Evolutionary conservation across 2,113 vertebrate species (phyloP), one percentile per base, ranked within the genome.

Genomic region (Ceyx cyanopectus): DNA sequence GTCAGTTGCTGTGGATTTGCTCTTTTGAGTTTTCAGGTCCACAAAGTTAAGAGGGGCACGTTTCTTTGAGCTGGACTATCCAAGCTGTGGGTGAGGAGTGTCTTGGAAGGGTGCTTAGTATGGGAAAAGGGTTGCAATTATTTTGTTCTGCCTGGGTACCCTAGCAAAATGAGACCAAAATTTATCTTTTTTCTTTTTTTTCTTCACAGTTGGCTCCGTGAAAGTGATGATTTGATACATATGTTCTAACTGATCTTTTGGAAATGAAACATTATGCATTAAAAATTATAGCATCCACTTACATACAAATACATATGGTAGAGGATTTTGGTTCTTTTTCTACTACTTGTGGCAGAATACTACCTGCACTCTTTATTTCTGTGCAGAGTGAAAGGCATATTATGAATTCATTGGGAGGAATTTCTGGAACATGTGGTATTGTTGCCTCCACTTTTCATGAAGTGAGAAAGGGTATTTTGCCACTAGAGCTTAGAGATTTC

Each of bases 281-380:
- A 13, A 70, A 86, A 90, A 93, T 90, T 82, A 92, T 92, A 96
- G 40, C 83, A 88, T 84, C 93, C 82, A 93, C 83, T 73, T 92
- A 88, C 94, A 18, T 70, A 48, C 20, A 57, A 62, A 81, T 70
- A 81, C 9, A 13, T 4, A 18, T 1, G 2, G 14, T 62, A 29
- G n/a, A 58, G 63, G 8, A 43, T 78, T 90, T 95, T 34, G 30
- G 30, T 89, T 92, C 24, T 6, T 74, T 91, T 94, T 63, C 53
- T 67, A 3, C 26, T 80, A 10, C 46, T 65, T 54, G 26, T 1
- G 21, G 34, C 5, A 51, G 57, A 83, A 40, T 65, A 51, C 9
- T 85, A 34, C 20, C 23, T 85, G 61, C 43, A 53, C 7, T 56
- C 51, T 68, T 65, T 58, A 62, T 57, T 91, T 81, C 61, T 89